Evolutionary conservation across 2,113 vertebrate genomes (phyloP), one percentile per base, ranked within the genome.

Genomic region (Platysteira castanea): DNA sequence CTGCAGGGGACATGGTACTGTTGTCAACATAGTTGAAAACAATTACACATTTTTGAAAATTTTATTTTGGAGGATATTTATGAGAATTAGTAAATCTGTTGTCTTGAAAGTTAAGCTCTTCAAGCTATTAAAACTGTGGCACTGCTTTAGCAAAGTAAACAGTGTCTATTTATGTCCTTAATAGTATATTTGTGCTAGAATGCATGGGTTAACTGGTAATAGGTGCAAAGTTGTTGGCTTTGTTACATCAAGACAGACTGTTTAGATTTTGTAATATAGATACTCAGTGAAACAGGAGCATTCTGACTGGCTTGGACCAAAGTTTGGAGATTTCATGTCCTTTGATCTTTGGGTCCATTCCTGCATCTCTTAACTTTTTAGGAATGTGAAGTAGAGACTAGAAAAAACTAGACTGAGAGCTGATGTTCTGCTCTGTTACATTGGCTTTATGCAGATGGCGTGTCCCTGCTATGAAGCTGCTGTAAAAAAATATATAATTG

Each of bases 1-100:
- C 98, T 7, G 96, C 96, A 82, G 97, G 98, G 10, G 98, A 99
- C 3, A 39, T 79, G 20, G 49, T 98, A 15, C 74, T 98, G 11
- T 39, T 98, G 75, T 96, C 98, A 41, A 97, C 98, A 52, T 98
- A 97, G 87, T 50, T 88, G 24, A 42, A 86, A 54, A 76, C 15
- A 60, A 46, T 89, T 73, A 41, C 0, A 0, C 18, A 28, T 71
- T 77, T 74, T 71, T 41, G 11, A 49, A 76, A 77, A 78, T 49
- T 5, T 1, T 76, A 18, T 61, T 82, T 87, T 88, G 61, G 54
- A 87, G 23, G 15, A 75, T 91, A 93, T 90, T 92, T 95, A 77
- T 86, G 75, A 75, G 47, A 70, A 71, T 68, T 71, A n/a, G 49
- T 24, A 84, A 78, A 41, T 7, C 6, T 70, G 21, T 56, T 71